Conservation (phyloP, 2,113 vertebrate species). For the Xiphias gladius region DNA sequence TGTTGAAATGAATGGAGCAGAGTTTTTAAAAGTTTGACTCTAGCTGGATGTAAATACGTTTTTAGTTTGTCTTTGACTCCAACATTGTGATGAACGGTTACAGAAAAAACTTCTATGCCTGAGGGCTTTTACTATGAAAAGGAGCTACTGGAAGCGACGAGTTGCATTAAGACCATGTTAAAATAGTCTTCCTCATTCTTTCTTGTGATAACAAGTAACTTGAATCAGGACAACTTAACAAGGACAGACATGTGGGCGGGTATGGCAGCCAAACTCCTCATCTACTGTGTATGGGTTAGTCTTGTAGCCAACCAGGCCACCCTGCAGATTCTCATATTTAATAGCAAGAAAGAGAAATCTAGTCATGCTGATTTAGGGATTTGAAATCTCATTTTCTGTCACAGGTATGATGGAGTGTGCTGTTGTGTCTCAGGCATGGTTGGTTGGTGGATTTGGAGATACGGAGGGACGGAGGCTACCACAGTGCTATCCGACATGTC, state of each 20-base stretch:
- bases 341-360: constrained; percentile 44
- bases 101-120: background rate
- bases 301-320: constrained; percentile 20
- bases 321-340: constrained; percentile 49
- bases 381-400: constrained; percentile 64
- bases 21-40: background rate
- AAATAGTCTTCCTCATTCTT: background rate
- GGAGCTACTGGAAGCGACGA: background rate
- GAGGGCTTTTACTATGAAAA: constrained; percentile 27
- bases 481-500: constrained; percentile 40
- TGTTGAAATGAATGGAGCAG: constrained; percentile 4
- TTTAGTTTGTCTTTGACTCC: constrained; percentile 21
- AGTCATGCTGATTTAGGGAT: constrained; percentile 54
- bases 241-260: background rate
- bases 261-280: constrained; percentile 10
- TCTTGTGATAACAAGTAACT: background rate
- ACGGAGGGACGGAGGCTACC: constrained; percentile 48
- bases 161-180: constrained; percentile 4
- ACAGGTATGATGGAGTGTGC: constrained; percentile 56
- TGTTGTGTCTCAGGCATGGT: constrained; percentile 49
- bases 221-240: constrained; percentile 3
- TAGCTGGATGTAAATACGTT: constrained; percentile 4
- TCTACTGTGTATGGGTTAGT: background rate
- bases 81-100: constrained; percentile 10
- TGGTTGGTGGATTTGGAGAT: constrained; percentile 54